Percentiles rank a stretch among this genome's conserved stretches.
Evolutionary conservation across 1,140 invertebrate genomes (phyloP).

Genomic region (Cydia fagiglandana): DNA sequence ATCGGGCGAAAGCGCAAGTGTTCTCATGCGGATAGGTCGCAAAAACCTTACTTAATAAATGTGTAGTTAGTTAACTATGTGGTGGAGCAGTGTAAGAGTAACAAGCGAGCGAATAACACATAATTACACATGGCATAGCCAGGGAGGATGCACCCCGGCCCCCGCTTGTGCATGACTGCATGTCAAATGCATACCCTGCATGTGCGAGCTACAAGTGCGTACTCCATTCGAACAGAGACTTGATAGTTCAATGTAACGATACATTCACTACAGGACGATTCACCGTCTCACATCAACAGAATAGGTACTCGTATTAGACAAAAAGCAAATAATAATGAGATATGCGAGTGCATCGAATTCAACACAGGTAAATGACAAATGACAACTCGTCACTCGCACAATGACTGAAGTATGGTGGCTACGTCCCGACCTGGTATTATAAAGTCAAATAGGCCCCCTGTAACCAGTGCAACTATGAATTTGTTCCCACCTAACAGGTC

Average conservation of each 20-base stretch:
- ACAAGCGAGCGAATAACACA: conserved; percentile 32
- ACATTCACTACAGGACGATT: background rate
- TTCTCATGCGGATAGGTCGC: conserved; percentile 60
- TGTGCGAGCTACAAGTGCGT: conserved; percentile 31
- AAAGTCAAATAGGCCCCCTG: background rate
- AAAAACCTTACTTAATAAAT: conserved; percentile 63
- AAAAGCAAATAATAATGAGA: background rate
- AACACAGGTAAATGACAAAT: no score
- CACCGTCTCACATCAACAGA: background rate
- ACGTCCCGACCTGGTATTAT: background rate
- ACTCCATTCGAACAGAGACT: conserved; percentile 15
- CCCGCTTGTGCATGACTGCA: conserved; percentile 30
- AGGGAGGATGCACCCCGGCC: conserved; percentile 19
- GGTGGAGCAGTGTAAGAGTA: conserved; percentile 32
- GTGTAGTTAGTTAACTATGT: conserved; percentile 38
- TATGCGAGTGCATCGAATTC: background rate
- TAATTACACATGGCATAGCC: conserved; percentile 35
- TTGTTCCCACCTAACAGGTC: conserved; percentile 42
- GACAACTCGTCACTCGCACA: no score
- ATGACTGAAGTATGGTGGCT: background rate
- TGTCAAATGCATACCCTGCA: conserved; percentile 37
- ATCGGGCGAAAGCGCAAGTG: conserved; percentile 67
- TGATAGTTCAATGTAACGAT: conserved; percentile 11
- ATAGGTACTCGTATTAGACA: background rate
- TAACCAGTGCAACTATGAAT: conserved; percentile 4